Base-by-base conservation (phyloP, 1,140 invertebrate species). In the Drosophila burlai region DNA sequence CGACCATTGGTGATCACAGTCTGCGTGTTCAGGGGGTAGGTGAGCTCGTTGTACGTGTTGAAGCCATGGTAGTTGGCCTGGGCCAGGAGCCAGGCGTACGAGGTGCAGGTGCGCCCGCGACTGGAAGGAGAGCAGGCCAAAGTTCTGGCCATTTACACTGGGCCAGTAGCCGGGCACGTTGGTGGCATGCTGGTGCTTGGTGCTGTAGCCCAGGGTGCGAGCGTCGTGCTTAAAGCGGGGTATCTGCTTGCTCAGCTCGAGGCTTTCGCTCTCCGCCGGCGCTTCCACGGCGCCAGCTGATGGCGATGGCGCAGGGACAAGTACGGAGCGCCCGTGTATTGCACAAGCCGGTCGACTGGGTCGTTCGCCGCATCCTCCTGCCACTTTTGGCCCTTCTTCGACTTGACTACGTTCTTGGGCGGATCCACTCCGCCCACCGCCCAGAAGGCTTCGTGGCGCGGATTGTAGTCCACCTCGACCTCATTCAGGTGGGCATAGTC, bases 61-160 rank as follows among this genome's bases (percentile, higher is more conserved):
- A 99, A 99, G 50, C 98, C 98, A 94, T 97, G 96, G 93, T 96
- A 96, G 91, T 95, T 95, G 9, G 98, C 97, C 93, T 98, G 96
- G 1, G 95, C 94, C 58, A 96, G 93, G 9, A 98, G 94, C 96
- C 97, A 98, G 13, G 95, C 94, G 93, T 96, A 99, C 18, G 96
- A 97, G 9, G 95, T 79, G 76, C 0, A 96, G 86, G 74, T 96
- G 93, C 16, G 94, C 94, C 36, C 94, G 93, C 46, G 95, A 94
- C 82, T 97, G 95, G 85, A 95, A 96, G 16, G 97, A 97, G 11
- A 98, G 59, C 16, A 96, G 77, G 21, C 96, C 97, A 94, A 96
- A 98, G 93, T 96, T 95, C 92, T 94, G 94, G 40, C 92, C 81
- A 93, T 97, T 96, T 4, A 96, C 96, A 15, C 52, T 78, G 43